phyloP scores from a whole-genome alignment of 2,113 vertebrate genomes.

The Solea senegalensis region DNA sequence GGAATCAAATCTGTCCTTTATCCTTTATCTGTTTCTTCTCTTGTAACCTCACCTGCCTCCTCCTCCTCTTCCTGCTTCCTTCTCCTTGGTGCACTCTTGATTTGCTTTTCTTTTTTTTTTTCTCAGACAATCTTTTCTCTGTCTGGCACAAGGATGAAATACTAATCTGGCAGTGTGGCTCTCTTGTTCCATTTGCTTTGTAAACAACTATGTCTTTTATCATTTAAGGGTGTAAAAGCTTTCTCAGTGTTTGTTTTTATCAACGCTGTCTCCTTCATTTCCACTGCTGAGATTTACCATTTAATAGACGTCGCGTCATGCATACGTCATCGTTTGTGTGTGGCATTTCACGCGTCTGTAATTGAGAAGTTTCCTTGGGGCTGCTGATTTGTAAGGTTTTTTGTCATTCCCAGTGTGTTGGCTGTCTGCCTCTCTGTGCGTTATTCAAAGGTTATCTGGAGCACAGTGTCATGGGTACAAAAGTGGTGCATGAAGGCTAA shows the following conservation, averaged over 20 bases:
- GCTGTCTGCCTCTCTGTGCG: constrained; percentile 12
- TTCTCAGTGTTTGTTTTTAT: no score
- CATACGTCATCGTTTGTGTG: no score
- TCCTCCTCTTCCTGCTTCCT: constrained; percentile 1
- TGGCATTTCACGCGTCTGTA: constrained; percentile 19
- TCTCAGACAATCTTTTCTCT: constrained; percentile 33
- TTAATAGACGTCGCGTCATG: no score
- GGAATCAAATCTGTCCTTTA: constrained; percentile 67
- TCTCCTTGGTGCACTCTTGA: constrained; percentile 10
- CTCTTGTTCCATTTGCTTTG: constrained; percentile 21
- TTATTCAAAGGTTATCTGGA: constrained; percentile 30
- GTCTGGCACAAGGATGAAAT: constrained; percentile 34
- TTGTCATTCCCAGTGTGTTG: constrained; percentile 27
- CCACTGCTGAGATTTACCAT: no score
- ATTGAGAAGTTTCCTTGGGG: constrained; percentile 18
- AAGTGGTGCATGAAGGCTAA: constrained; percentile 14
- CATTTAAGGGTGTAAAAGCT: constrained; percentile 2
- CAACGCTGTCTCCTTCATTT: no score
- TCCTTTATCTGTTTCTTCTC: constrained; percentile 44
- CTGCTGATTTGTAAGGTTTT: constrained; percentile 24
- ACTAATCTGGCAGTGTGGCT: constrained; percentile 30
- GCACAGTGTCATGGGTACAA: constrained; percentile 18
- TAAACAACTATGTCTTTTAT: constrained; percentile 18
- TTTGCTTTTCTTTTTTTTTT: constrained; percentile 10
- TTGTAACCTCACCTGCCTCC: constrained; percentile 29